Conservation (phyloP, 2,888 invertebrate species). For the Fragum sueziense region DNA sequence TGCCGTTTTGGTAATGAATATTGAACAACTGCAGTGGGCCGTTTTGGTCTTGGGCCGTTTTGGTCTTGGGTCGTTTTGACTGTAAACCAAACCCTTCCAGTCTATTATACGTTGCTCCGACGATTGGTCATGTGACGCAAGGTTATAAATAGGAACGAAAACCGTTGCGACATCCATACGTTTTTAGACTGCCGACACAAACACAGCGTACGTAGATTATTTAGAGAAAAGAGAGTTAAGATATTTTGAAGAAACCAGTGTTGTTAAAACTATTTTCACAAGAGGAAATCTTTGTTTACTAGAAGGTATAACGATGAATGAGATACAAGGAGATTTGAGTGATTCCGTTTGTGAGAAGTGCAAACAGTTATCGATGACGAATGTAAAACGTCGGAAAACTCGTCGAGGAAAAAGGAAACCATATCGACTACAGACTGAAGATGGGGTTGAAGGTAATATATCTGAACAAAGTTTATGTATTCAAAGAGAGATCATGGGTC, state of each 20-base stretch:
- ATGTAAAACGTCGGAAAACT: conserved; percentile 35
- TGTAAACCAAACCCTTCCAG: neutral
- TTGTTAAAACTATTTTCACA: too few species aligned
- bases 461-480: neutral
- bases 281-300: too few species aligned
- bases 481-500: neutral
- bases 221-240: too few species aligned
- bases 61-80: too few species aligned
- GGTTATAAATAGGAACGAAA: conserved; percentile 30
- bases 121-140: conserved; percentile 60
- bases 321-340: neutral
- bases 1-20: too few species aligned
- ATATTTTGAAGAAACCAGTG: too few species aligned
- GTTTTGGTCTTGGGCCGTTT: too few species aligned
- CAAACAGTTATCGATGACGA: conserved; percentile 37
- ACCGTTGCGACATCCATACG: conserved; percentile 16
- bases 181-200: too few species aligned
- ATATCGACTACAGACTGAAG: neutral
- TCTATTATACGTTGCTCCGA: conserved; percentile 39
- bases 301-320: neutral
- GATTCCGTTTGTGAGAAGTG: neutral
- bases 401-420: conserved; percentile 59
- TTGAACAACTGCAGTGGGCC: too few species aligned
- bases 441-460: neutral
- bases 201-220: too few species aligned